Evolutionary conservation across 2,888 invertebrate genomes (phyloP).

Genomic region (Agrilus biguttatus): DNA sequence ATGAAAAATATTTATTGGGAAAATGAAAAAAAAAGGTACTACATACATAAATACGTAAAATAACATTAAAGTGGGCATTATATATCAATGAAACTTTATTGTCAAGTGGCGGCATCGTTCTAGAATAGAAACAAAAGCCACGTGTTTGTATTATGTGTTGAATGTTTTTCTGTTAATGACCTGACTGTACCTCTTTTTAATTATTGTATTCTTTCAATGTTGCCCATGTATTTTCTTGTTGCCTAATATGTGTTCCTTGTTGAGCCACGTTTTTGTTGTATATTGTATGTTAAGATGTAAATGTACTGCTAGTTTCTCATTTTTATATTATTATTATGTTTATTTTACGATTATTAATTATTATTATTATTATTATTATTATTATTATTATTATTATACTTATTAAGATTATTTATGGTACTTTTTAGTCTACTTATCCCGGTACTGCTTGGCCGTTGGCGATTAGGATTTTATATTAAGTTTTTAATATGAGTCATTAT

Average conservation of each 20-base stretch:
- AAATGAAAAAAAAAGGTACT: no score
- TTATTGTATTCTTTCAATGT: slow-evolving; percentile 1
- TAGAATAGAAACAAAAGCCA: not conserved
- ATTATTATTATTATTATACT: no score
- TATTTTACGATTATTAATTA: slow-evolving; percentile 7
- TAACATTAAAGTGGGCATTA: no score
- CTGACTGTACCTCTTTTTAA: slow-evolving; percentile 4
- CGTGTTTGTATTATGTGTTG: slow-evolving; percentile 1
- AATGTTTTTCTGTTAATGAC: slow-evolving; percentile 3
- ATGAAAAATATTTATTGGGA: no score
- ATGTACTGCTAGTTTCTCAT: slow-evolving; percentile 15
- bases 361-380: slow-evolving; percentile 1
- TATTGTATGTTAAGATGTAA: slow-evolving; percentile 14
- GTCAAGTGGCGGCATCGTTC: not conserved
- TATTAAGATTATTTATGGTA: slow-evolving; percentile 7
- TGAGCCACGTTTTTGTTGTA: slow-evolving; percentile 16
- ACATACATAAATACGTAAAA: no score
- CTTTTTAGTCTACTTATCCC: slow-evolving; percentile 2
- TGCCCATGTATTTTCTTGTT: slow-evolving; percentile 1
- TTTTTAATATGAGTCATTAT: slow-evolving; percentile 8
- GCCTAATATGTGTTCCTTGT: slow-evolving; percentile 1
- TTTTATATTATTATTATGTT: slow-evolving; percentile 16
- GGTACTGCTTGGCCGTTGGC: slow-evolving; percentile 10
- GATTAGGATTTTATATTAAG: slow-evolving; percentile 18
- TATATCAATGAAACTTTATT: no score